Conservation (phyloP, 2,113 vertebrate genomes). For the Apodemus speciosus region DNA sequence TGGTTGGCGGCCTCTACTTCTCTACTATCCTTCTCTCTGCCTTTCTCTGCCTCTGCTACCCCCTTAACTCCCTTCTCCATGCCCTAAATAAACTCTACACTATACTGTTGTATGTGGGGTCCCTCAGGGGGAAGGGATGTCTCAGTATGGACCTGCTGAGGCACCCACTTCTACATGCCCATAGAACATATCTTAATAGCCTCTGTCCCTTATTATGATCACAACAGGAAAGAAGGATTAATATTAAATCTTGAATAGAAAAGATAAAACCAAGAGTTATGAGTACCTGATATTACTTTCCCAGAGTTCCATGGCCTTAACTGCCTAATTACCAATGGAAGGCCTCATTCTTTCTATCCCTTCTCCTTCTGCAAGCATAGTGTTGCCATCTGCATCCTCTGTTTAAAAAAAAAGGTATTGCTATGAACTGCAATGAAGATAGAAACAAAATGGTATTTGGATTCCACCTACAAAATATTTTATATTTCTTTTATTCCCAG, state of each 20-base stretch:
- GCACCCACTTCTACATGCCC: too few species aligned
- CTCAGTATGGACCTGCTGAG: too few species aligned
- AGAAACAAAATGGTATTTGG: constrained; percentile 21
- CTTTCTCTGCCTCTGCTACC: too few species aligned
- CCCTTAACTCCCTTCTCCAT: too few species aligned
- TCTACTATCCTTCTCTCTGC: too few species aligned
- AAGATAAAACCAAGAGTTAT: not conserved
- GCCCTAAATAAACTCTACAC: too few species aligned
- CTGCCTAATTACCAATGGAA: not conserved
- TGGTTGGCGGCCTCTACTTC: too few species aligned
- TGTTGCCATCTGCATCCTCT: not conserved
- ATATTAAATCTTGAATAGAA: not conserved
- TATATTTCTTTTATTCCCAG: constrained; percentile 3
- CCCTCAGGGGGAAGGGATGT: too few species aligned
- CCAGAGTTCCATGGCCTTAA: not conserved
- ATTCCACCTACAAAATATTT: constrained; percentile 25
- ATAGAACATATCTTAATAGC: too few species aligned
- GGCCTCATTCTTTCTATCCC: too few species aligned
- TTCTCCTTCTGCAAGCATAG: not conserved
- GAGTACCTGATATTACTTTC: not conserved
- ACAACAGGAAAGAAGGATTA: not conserved
- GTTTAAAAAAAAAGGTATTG: not conserved
- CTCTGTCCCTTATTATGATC: too few species aligned
- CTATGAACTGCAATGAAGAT: not conserved
- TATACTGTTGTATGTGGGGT: too few species aligned